Conservation (phyloP, 1,140 invertebrate genomes). For the Acromyrmex heyeri region DNA sequence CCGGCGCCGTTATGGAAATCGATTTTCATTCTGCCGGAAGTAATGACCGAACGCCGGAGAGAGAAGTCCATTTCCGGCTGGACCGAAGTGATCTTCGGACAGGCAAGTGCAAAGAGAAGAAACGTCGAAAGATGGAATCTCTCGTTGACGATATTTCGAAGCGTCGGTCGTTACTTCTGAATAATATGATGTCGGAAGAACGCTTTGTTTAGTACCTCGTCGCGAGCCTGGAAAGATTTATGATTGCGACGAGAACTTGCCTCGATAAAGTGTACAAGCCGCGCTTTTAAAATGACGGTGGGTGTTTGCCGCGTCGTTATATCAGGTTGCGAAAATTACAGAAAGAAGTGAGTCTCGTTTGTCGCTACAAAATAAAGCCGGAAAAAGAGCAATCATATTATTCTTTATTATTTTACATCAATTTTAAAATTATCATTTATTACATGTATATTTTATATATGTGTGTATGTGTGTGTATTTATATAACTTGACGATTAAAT, state of each 20-base stretch:
- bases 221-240: constrained; percentile 62
- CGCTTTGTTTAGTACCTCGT: constrained; percentile 64
- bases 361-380: constrained; percentile 1
- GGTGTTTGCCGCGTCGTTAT: constrained; percentile 67
- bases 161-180: constrained; percentile 49
- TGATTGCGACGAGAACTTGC: constrained; percentile 64
- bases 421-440: constrained; percentile 16
- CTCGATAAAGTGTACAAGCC: constrained; percentile 56
- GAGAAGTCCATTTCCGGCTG: constrained; percentile 45
- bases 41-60: constrained; percentile 14
- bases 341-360: constrained; percentile 52
- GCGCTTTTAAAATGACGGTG: constrained; percentile 54
- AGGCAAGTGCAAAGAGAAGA: not conserved
- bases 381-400: not conserved
- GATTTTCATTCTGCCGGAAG: constrained; percentile 10
- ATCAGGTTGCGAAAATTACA: constrained; percentile 51
- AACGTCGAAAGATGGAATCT: constrained; percentile 44
- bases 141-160: constrained; percentile 29
- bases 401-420: not conserved
- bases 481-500: not conserved
- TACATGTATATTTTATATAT: not conserved
- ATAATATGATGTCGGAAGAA: constrained; percentile 57
- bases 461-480: not conserved
- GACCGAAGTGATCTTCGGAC: constrained; percentile 23
- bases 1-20: constrained; percentile 28